phyloP scores from a whole-genome alignment of 2,888 invertebrate species.

The Aphidius colemani region DNA sequence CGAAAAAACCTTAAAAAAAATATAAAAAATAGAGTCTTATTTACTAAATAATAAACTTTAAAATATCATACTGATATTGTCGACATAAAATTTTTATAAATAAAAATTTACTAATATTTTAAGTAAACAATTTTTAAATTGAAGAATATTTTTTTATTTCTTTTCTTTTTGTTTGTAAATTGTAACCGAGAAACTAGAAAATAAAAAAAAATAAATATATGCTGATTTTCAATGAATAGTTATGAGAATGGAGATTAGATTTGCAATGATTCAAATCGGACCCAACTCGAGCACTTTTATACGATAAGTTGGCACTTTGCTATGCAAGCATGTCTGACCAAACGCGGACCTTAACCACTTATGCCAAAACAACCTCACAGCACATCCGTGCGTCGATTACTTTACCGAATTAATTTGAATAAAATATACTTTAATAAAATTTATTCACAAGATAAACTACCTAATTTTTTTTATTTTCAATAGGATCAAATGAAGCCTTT shows the following conservation, averaged over 20 bases:
- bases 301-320: constrained; percentile 15
- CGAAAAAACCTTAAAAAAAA: too few species aligned
- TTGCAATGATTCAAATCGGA: constrained; percentile 4
- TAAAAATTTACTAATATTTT: too few species aligned
- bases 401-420: constrained; percentile 17
- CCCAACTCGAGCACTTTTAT: neutral
- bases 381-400: constrained; percentile 16
- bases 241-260: constrained; percentile 19
- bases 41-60: too few species aligned
- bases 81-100: too few species aligned
- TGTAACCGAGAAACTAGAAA: constrained; percentile 2
- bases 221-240: constrained; percentile 18
- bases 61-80: too few species aligned
- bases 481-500: neutral
- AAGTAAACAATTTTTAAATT: too few species aligned
- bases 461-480: neutral
- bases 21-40: too few species aligned
- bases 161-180: too few species aligned
- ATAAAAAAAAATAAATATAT: neutral
- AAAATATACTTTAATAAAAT: neutral
- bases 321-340: constrained; percentile 8
- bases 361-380: neutral
- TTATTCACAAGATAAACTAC: constrained; percentile 1
- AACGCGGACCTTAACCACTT: constrained; percentile 14
- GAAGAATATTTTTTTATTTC: too few species aligned